These are phyloP conservation scores for Achlya flavicornis DNA, from an alignment of 2,888 invertebrate genomes.

Conservation along the genomic window DNA sequence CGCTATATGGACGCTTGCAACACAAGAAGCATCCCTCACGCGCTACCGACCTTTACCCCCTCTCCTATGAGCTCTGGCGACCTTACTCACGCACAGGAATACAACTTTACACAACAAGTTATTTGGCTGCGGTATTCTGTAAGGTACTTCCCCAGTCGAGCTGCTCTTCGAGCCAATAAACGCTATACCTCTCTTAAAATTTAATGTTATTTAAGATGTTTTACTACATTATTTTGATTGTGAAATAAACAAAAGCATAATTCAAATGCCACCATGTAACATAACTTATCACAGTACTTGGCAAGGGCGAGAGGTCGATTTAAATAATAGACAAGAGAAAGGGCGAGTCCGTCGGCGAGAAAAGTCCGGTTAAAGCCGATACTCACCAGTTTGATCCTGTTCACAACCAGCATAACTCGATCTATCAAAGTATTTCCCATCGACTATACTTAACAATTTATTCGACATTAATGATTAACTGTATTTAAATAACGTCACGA, in stretches of 20 bases:
- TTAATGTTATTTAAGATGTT: no score
- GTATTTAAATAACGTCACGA: background rate
- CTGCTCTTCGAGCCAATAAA: no score
- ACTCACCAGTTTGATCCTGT: conserved; percentile 41
- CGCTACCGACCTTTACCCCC: no score
- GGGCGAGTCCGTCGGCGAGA: conserved; percentile 45
- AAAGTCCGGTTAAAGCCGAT: conserved; percentile 45
- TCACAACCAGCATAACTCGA: conserved; percentile 37
- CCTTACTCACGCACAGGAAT: no score
- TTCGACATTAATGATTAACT: conserved; percentile 18
- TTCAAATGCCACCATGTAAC: conserved; percentile 42
- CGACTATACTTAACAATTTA: conserved; percentile 9
- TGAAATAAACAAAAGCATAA: conserved; percentile 22
- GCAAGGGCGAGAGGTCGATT: conserved; percentile 43
- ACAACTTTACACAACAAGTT: no score
- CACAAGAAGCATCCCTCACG: no score
- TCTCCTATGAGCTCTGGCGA: no score
- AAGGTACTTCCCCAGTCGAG: no score
- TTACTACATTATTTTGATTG: background rate
- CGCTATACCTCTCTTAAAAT: no score
- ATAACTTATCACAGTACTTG: conserved; percentile 36
- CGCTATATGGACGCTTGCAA: no score
- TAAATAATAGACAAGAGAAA: conserved; percentile 46
- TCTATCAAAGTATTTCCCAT: conserved; percentile 17
- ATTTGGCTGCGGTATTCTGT: no score